Percentiles rank a stretch among this genome's conserved stretches.
These are phyloP conservation scores for Diaphora mendica DNA, from an alignment of 2,888 invertebrate genomes.

Conservation along the genomic window DNA sequence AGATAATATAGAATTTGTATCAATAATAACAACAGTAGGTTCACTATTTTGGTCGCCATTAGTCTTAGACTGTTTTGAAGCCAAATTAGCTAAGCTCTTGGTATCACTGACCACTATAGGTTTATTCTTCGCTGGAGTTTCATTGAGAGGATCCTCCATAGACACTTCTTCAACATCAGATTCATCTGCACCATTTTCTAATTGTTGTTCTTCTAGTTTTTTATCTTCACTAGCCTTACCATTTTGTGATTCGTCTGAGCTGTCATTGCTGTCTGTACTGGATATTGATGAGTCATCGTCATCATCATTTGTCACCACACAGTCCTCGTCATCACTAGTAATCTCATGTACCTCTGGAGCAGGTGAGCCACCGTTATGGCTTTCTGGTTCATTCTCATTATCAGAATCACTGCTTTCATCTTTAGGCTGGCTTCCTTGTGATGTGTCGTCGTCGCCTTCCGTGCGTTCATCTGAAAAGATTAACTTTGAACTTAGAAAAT, in stretches of 20 bases:
- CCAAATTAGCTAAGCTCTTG: conserved; percentile 90
- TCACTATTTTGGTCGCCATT: conserved; percentile 88
- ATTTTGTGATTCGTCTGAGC: conserved; percentile 86
- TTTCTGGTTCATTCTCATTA: conserved; percentile 74
- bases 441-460: conserved; percentile 83
- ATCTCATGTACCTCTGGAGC: conserved; percentile 85
- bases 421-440: conserved; percentile 82
- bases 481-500: conserved; percentile 25
- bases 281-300: conserved; percentile 85
- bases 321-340: conserved; percentile 86
- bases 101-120: conserved; percentile 91
- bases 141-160: conserved; percentile 89
- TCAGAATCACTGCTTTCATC: conserved; percentile 81
- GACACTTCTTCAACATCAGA: conserved; percentile 85
- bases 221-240: conserved; percentile 83
- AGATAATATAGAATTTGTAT: conserved; percentile 90
- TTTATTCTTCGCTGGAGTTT: conserved; percentile 71
- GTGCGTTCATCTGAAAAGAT: conserved; percentile 78
- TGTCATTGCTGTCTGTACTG: conserved; percentile 83
- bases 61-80: conserved; percentile 84
- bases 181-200: conserved; percentile 82
- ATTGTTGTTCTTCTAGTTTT: conserved; percentile 81
- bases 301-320: conserved; percentile 83
- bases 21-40: conserved; percentile 93
- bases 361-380: conserved; percentile 76